Base-by-base conservation (phyloP, 2,113 vertebrate species). In the Apus apus region DNA sequence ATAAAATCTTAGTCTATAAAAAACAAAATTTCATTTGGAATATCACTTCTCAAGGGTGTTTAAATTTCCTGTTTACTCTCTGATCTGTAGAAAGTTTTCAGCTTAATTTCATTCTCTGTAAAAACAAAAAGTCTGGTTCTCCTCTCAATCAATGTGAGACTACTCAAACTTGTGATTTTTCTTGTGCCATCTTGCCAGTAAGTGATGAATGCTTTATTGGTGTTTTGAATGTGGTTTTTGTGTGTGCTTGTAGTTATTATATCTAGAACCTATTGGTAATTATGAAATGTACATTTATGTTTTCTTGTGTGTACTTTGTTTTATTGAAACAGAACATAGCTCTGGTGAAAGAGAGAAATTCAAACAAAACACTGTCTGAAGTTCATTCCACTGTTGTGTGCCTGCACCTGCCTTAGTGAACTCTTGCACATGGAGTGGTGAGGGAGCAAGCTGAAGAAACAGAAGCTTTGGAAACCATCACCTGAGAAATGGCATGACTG, bases 391-490 rank as follows among this genome's bases (percentile, higher is more conserved):
- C 15, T 76, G 27, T 15, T 60, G 20, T 48, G 54, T 48, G 34
- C 46, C 40, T 38, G 12, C 29, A 57, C 5, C 16, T 64, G 8
- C 26, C 72, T 18, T 21, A 56, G 18, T 30, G 46, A 85, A 46
- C 23, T 75, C 50, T 38, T 56, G 26, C 50, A 54, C 6, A 4
- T 0, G 0, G 45, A 48, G 8, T 4, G 73, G n/a, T 0, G 2
- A 86, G 36, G 20, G n/a, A 73, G 11, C 23, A 88, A 76, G 26
- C 3, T 4, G 4, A 83, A 93, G 62, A 68, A 76, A 65, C 9
- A 57, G 21, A 66, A 15, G 18, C 26, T 85, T 88, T 83, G 32
- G 40, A 79, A 88, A 43, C 23, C 34, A 38, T 6, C 6, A 8
- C 34, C 36, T 23, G 29, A 75, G 32, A 72, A 34, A 26, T 11